These are phyloP conservation scores for Rousettus madagascariensis DNA, from an alignment of 2,797 vertebrate genomes.

Conservation along the genomic window DNA sequence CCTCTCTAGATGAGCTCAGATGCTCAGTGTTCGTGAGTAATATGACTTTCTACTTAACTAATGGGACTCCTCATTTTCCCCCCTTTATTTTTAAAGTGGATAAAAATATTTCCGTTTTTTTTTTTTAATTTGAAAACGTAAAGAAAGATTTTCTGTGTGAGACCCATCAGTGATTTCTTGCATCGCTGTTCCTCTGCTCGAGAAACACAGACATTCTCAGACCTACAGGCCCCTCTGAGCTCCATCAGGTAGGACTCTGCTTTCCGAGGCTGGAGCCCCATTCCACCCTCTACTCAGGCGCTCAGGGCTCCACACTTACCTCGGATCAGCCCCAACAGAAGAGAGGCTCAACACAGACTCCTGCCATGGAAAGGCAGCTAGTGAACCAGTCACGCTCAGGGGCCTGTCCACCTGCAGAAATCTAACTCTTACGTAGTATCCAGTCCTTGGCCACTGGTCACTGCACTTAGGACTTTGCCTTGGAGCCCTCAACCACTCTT, in stretches of 20 bases:
- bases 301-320: background rate
- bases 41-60: too few relatives aligned
- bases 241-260: background rate
- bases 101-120: too few relatives aligned
- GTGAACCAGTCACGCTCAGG: too few relatives aligned
- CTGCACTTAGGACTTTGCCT: background rate
- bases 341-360: background rate
- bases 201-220: too few relatives aligned
- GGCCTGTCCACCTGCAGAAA: background rate
- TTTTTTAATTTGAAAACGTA: too few relatives aligned
- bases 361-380: fast-evolving
- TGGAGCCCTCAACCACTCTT: background rate
- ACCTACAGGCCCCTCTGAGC: background rate
- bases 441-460: fast-evolving
- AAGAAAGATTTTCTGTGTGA: too few relatives aligned
- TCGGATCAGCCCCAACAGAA: background rate
- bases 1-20: background rate
- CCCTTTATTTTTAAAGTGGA: too few relatives aligned
- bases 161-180: too few relatives aligned
- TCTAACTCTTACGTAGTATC: background rate
- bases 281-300: too few relatives aligned
- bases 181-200: too few relatives aligned
- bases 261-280: background rate
- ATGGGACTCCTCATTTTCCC: too few relatives aligned
- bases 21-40: too few relatives aligned